Conservation (phyloP, 2,113 vertebrate species). For the Oreochromis tanganicae region DNA sequence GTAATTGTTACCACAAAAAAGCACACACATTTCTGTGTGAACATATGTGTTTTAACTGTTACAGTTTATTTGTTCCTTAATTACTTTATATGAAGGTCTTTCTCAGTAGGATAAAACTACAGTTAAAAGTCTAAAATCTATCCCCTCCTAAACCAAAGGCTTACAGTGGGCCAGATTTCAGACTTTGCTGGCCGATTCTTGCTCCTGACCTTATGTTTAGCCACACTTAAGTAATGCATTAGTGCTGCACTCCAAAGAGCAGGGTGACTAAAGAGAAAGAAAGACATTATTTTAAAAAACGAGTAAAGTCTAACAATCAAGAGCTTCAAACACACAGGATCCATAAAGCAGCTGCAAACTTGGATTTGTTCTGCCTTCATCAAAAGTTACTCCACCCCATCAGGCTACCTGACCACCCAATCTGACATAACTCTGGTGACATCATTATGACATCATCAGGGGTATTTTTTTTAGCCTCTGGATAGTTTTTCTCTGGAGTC, state of each 20-base stretch:
- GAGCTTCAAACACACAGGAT: neutral
- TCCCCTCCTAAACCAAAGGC: neutral
- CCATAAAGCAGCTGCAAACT: neutral
- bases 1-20: neutral
- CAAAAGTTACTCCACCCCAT: neutral
- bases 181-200: neutral
- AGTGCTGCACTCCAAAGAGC: neutral
- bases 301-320: neutral
- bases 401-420: neutral
- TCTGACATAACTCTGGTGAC: neutral
- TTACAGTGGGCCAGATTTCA: neutral
- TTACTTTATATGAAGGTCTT: neutral
- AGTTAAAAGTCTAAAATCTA: neutral
- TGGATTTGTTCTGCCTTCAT: neutral
- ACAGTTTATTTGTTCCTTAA: neutral
- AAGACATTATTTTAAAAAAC: neutral
- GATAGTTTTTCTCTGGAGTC: neutral
- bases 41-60: neutral
- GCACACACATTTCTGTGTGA: neutral
- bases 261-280: neutral
- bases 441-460: neutral
- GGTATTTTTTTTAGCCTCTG: neutral
- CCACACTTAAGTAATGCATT: neutral
- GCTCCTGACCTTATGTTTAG: neutral
- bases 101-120: neutral